Base-by-base conservation (phyloP, 1,140 invertebrate genomes). In the Trichoplusia ni region DNA sequence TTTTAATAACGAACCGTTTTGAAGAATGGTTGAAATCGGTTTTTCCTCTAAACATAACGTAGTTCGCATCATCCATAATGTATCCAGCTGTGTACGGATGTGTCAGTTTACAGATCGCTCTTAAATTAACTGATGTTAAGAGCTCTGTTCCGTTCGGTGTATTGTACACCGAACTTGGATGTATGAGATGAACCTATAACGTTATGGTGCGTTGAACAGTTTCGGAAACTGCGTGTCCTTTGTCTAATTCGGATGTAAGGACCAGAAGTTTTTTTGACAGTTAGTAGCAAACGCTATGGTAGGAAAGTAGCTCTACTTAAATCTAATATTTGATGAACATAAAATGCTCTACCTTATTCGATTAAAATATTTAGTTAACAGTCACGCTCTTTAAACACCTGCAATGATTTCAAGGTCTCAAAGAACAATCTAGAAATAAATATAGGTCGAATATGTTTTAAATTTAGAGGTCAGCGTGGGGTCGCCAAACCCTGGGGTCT, bases 61-160 rank as follows among this genome's bases (percentile, higher is more conserved):
- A 4, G 38, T 44, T 25, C 19, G 14, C 11, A 14, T 14, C 54
- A 58, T 19, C 19, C 31, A 58, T 27, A 23, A n/a, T 21, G 25
- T 38, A 23, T 44, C 54, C 25, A 40, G 18, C 54, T 58, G 54
- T 44, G 25, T 31, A 58, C 54, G 54, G 54, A 58, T 58, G 54
- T 44, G 38, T 29, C 54, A 29, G 25, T 58, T 58, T 44, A 58
- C 13, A 9, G 38, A 49, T 44, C 54, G 25, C 54, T 58, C 51
- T 54, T 54, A 54, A 21, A 54, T 44, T 54, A 58, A 58, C 54
- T 58, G 54, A 27, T 16, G 27, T 16, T 58, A 58, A 58, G 38
- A 58, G 38, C 54, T 31, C 38, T 19, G 54, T 58, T 58, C 54
- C 54, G 54, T 44, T 58, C 14, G 9, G 25, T 3, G 8, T n/a